Conservation (phyloP, 2,797 vertebrate species). For the Eleutherodactylus coqui region DNA sequence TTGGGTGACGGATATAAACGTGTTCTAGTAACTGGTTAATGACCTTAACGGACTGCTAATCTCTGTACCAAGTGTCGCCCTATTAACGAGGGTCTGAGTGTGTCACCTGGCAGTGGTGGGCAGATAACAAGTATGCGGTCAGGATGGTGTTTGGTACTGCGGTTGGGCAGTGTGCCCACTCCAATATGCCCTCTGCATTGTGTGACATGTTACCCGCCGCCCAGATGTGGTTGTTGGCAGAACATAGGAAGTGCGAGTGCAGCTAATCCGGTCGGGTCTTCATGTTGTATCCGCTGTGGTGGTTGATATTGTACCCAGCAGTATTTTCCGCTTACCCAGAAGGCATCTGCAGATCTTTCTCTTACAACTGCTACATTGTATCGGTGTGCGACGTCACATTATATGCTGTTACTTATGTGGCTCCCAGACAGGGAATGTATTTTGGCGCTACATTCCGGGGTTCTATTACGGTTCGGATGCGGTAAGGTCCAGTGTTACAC, state of each 20-base stretch:
- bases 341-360: no score
- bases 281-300: not conserved
- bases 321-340: not conserved
- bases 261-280: not conserved
- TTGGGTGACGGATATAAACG: no score
- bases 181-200: slow-evolving; percentile 24
- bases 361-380: not conserved
- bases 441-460: slow-evolving; percentile 21
- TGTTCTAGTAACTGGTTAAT: no score
- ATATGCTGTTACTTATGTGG: no score
- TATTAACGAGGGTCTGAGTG: no score
- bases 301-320: not conserved
- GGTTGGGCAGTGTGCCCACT: slow-evolving; percentile 16
- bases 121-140: slow-evolving; percentile 2
- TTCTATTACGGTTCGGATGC: slow-evolving; percentile 21
- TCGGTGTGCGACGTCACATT: not conserved
- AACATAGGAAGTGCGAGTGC: not conserved
- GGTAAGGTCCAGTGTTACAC: not conserved
- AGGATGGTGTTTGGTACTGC: slow-evolving; percentile 19
- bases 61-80: no score
- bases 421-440: not conserved
- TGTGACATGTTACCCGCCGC: slow-evolving; percentile 1
- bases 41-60: no score
- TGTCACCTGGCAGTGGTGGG: no score
- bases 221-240: slow-evolving; percentile 38